phyloP scores from a whole-genome alignment of 2,888 invertebrate genomes.

The Himalopsyche japonica region DNA sequence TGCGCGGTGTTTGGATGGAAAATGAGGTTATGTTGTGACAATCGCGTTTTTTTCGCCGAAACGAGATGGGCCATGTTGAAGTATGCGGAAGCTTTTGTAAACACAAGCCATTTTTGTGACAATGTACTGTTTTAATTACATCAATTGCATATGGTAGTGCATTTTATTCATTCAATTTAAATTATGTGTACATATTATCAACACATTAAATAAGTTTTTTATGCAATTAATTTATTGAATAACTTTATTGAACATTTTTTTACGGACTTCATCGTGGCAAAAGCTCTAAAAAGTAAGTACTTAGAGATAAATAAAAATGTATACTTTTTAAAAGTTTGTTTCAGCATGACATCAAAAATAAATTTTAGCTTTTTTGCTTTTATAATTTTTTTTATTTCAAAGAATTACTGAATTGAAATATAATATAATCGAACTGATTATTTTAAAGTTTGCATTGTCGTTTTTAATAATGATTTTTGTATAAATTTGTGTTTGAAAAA shows the following conservation, averaged over 20 bases:
- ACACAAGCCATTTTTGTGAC: background rate
- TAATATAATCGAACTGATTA: too few relatives aligned
- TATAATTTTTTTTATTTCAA: too few relatives aligned
- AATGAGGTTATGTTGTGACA: conserved; percentile 29
- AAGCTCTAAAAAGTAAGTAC: background rate
- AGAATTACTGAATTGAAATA: too few relatives aligned
- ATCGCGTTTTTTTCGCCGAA: background rate
- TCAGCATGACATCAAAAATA: too few relatives aligned
- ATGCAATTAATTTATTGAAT: background rate
- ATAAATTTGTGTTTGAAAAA: too few relatives aligned
- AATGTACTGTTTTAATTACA: background rate
- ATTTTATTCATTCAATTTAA: background rate
- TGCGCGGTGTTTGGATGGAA: conserved; percentile 2
- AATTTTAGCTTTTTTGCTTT: too few relatives aligned
- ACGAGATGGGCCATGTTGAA: conserved; percentile 1
- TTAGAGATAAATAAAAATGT: too few relatives aligned
- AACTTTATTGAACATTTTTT: background rate
- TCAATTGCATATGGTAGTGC: background rate
- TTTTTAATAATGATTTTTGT: too few relatives aligned
- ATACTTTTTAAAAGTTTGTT: too few relatives aligned
- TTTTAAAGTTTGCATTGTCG: too few relatives aligned
- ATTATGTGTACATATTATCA: too few relatives aligned
- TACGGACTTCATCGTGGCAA: background rate
- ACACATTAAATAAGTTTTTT: background rate
- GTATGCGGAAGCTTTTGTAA: background rate